phyloP scores from a whole-genome alignment of 1,140 invertebrate species.

The Caerostris darwini region DNA sequence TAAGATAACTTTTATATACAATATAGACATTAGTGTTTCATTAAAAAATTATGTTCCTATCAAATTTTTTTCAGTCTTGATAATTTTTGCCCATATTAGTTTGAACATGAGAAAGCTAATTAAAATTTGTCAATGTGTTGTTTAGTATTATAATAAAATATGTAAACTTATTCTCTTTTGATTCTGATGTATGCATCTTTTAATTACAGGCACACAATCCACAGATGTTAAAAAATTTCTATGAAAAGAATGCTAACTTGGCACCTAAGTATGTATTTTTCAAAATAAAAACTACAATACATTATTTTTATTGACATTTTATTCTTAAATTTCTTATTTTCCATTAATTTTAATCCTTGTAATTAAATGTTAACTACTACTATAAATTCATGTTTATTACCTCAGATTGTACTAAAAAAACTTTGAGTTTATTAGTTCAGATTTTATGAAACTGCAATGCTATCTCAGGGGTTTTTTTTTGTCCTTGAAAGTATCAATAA shows the following conservation, averaged over 20 bases:
- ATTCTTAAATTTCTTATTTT: neutral
- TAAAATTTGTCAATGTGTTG: neutral
- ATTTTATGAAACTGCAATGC: too few species aligned
- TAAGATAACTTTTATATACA: too few species aligned
- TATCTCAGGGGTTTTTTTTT: too few species aligned
- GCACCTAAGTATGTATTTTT: constrained; percentile 91
- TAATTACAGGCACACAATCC: constrained; percentile 93
- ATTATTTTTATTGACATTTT: neutral
- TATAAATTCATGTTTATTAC: too few species aligned
- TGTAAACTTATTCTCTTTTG: neutral
- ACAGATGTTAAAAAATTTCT: constrained; percentile 98
- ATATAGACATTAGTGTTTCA: too few species aligned
- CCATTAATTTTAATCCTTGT: neutral
- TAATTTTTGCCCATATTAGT: neutral
- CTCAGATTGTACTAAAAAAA: too few species aligned
- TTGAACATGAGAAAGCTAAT: neutral
- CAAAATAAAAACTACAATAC: neutral
- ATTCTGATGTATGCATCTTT: neutral
- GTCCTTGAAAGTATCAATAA: too few species aligned
- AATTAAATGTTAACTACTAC: neutral
- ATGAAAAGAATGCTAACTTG: constrained; percentile 97
- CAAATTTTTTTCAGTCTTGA: neutral
- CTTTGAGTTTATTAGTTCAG: too few species aligned
- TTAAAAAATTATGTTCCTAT: neutral
- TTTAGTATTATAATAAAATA: neutral